Evolutionary conservation across 2,888 invertebrate genomes (phyloP), one percentile per base, ranked within the genome.

Genomic region (Dione juno): DNA sequence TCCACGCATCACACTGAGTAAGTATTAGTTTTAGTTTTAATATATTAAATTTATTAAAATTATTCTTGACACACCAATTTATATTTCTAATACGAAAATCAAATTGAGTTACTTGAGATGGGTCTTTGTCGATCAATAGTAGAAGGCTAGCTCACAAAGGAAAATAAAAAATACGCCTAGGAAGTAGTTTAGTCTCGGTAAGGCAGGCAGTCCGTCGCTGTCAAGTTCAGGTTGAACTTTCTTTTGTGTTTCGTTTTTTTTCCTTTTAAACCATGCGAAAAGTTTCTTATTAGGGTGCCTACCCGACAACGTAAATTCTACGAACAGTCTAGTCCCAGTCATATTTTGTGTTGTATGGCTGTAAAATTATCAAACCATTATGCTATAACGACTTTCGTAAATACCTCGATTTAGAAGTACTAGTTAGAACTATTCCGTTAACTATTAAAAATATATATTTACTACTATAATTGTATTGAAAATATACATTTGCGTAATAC

Each of bases 191-290:
- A 72, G 74, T 68, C 76, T 77, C 73, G 76, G 77, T 72, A 78
- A 76, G 74, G 76, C 75, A 75, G 77, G 79, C 81, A 81, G 82
- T 85, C 84, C 76, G 77, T 83, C 79, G 78, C 84, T 89, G 90
- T 90, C 89, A 89, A 85, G 81, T 87, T 81, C 89, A 89, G 89
- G 81, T 82, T 80, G 71, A 84, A 87, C 82, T 85, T 84, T 77
- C 78, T 76, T 77, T 82, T 83, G 78, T 80, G 77, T 82, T 85
- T 81, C 81, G 11, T 77, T 85, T 84, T 78, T 78, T 81, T 81
- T 80, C 78, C 77, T 74, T 80, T 78, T 77, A 73, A 78, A 70
- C n/a, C 77, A 77, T 77, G 72, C 77, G 75, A 78, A 78, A 75
- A 73, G 69, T 74, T 70, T 73, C 52, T 45, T 16, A 52, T 50